A percentile compares a stretch with the other conserved stretches of the same genome.
Evolutionary conservation across 1,140 invertebrate species (phyloP).

Genomic region (Grapholita molesta): DNA sequence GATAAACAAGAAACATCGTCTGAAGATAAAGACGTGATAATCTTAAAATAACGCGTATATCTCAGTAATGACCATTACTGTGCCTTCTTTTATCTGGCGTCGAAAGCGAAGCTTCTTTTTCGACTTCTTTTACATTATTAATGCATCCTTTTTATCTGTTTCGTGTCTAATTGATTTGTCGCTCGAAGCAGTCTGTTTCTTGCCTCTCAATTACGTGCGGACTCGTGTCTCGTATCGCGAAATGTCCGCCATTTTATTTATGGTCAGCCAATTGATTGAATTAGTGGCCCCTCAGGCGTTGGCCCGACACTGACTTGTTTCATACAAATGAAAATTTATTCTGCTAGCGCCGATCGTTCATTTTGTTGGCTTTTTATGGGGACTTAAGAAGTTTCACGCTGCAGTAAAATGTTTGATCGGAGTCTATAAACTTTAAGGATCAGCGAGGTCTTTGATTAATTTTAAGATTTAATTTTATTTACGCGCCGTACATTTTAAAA

Average conservation of each 20-base stretch:
- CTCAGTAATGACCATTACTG: constrained; percentile 28
- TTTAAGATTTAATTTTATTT: not conserved
- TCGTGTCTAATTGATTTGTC: constrained; percentile 70
- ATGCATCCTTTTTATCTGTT: constrained; percentile 66
- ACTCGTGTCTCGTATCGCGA: constrained; percentile 53
- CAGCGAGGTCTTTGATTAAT: not conserved
- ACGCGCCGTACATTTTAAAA: not conserved
- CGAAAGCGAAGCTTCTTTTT: constrained; percentile 39
- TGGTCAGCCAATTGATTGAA: constrained; percentile 72
- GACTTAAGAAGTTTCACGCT: constrained; percentile 11
- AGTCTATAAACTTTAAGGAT: constrained; percentile 3
- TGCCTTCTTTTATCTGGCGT: constrained; percentile 26
- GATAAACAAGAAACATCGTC: constrained; percentile 11
- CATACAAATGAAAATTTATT: constrained; percentile 53
- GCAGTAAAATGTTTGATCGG: constrained; percentile 17
- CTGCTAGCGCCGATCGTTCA: constrained; percentile 37
- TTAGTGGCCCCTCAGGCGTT: constrained; percentile 67
- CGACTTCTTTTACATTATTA: constrained; percentile 46
- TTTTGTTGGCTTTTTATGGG: constrained; percentile 27
- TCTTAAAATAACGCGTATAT: constrained; percentile 24
- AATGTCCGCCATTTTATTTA: constrained; percentile 66
- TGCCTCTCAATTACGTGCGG: constrained; percentile 69
- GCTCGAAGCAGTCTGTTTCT: constrained; percentile 54
- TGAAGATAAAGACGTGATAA: not conserved
- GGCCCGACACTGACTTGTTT: constrained; percentile 47